Base-by-base conservation (phyloP, 92 coral and sea anemone genomes). In the Hydrozoanthus gracilis region DNA sequence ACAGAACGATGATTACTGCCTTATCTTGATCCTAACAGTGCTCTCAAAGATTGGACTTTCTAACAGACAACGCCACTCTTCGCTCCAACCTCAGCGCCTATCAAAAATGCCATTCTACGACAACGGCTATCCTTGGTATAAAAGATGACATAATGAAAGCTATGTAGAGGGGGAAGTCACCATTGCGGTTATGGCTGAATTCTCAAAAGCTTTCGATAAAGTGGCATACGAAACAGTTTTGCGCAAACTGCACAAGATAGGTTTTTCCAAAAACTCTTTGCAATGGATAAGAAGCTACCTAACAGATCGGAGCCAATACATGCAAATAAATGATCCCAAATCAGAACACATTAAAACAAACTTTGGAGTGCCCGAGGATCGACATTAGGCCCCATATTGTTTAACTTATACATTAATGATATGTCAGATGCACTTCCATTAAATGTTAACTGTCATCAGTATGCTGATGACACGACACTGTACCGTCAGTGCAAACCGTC, bases 11-110 rank as follows among this genome's bases (percentile, higher is more conserved):
- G 87, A 88, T 69, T 62, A 58, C 27, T 86, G 67, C 12, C 86
- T 78, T 18, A 77, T 77, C 14, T 77, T 67, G 7, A 87, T 87
- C 51, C 64, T 82, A 12, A 62, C 91, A 44, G 73, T 47, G 35
- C 44, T 82, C 2, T 82, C 64, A 47, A 82, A 82, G 71, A 48
- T 82, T 13, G 15, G 78, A 16, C 17, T 49, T 20, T 39, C 77
- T 51, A 56, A 17, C 39, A 3, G 64, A 76, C 0, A 78, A 87
- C 50, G 61, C 75, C 51, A 51, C 47, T 77, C 14, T 47, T 16
- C 45, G 49, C 14, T 17, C 47, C 73, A 83, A 83, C 78, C 68
- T 79, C 39, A 86, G 89, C 77, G 72, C 76, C 67, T 86, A 73
- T 72, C 88, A 44, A 17, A 50, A 74, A 55, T 78, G 83, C 65